Percentiles rank a stretch among this genome's conserved stretches.
phyloP scores from a whole-genome alignment of 2,797 vertebrate species.

The Astyanax mexicanus region DNA sequence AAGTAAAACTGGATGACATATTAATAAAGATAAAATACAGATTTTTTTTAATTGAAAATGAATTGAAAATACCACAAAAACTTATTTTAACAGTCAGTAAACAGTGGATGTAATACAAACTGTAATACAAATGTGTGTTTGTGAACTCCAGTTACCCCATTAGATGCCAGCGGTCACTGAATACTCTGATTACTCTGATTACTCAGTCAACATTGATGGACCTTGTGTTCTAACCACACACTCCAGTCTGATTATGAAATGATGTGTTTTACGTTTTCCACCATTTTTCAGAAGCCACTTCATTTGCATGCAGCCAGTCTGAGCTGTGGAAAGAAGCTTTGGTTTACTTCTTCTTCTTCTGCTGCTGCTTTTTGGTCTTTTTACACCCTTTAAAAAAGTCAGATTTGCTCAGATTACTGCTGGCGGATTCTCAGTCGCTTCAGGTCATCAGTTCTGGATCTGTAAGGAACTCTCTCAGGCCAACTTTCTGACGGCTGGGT shows the following conservation, averaged over 20 bases:
- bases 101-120: too few relatives aligned
- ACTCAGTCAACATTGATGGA: conserved; percentile 38
- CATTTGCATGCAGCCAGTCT: conserved; percentile 28
- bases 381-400: conserved; percentile 31
- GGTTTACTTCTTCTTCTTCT: too few relatives aligned
- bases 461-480: conserved; percentile 24
- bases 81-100: too few relatives aligned
- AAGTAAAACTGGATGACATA: too few relatives aligned
- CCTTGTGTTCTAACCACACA: conserved; percentile 36
- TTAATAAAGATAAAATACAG: too few relatives aligned
- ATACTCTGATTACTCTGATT: too few relatives aligned
- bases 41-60: too few relatives aligned
- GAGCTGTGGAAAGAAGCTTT: conserved; percentile 24
- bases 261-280: conserved; percentile 25
- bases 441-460: conserved; percentile 61
- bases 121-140: too few relatives aligned
- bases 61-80: too few relatives aligned
- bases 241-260: conserved; percentile 45
- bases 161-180: too few relatives aligned
- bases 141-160: too few relatives aligned
- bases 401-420: conserved; percentile 45
- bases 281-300: conserved; percentile 12
- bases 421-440: conserved; percentile 36
- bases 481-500: conserved; percentile 30
- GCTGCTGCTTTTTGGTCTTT: conserved; percentile 38